Evolutionary conservation across 2,888 invertebrate genomes (phyloP).

Genomic region (Drosophila robusta): DNA sequence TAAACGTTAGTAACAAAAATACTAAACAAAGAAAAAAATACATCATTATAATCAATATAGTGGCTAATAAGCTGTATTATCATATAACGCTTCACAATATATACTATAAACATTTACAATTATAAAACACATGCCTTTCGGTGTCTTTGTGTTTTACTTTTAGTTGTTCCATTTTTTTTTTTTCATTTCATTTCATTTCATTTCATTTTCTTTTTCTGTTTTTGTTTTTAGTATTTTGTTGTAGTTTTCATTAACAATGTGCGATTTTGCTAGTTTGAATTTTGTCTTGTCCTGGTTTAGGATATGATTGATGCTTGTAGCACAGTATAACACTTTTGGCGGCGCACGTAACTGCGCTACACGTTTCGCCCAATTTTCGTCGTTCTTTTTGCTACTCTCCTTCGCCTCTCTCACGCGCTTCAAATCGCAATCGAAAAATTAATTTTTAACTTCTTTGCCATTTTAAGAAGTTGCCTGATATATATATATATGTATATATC

Average conservation of each 20-base stretch:
- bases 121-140: slow-evolving; percentile 44
- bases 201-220: slow-evolving; percentile 6
- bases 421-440: slow-evolving; percentile 26
- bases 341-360: slow-evolving; percentile 35
- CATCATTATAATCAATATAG: slow-evolving; percentile 36
- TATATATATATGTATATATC: slow-evolving; percentile 6
- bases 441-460: slow-evolving; percentile 17
- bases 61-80: slow-evolving; percentile 56
- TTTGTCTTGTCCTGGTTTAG: slow-evolving; percentile 41
- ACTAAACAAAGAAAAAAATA: slow-evolving; percentile 36
- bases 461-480: slow-evolving; percentile 40
- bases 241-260: slow-evolving; percentile 60
- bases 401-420: background rate
- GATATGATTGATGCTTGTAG: slow-evolving; percentile 65
- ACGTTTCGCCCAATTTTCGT: slow-evolving; percentile 11
- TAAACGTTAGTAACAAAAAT: slow-evolving; percentile 65
- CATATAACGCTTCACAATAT: slow-evolving; percentile 48
- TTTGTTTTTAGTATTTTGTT: slow-evolving; percentile 25
- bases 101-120: slow-evolving; percentile 58
- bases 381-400: background rate
- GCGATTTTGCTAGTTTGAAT: slow-evolving; percentile 54
- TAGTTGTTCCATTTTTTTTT: slow-evolving; percentile 9
- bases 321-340: slow-evolving; percentile 70
- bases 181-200: slow-evolving; percentile 6
- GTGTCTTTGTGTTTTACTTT: slow-evolving; percentile 10